Conservation (phyloP, 2,113 vertebrate species). For the Columbina picui region DNA sequence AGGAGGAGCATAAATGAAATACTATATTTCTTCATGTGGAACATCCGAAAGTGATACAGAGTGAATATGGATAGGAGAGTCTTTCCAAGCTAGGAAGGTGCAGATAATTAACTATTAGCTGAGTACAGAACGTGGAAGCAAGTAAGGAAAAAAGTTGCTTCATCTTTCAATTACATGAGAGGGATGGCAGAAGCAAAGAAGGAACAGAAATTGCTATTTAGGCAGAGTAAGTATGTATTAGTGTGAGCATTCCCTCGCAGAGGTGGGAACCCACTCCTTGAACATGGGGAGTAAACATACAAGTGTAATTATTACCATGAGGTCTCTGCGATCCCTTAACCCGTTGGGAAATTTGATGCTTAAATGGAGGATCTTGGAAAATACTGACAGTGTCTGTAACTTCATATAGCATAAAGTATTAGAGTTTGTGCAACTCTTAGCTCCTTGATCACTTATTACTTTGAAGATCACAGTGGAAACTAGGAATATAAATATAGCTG, state of each 20-base stretch:
- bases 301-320: neutral
- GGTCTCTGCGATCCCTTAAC: neutral
- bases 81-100: neutral
- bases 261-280: neutral
- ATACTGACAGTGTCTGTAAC: neutral
- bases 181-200: neutral
- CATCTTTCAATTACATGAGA: neutral
- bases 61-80: neutral
- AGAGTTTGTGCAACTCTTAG: neutral
- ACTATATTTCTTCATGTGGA: neutral
- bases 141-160: neutral
- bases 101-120: neutral
- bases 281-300: neutral
- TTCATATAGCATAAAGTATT: neutral
- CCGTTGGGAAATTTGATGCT: neutral
- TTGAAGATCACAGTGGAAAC: neutral
- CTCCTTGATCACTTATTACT: neutral
- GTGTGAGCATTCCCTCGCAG: fast-evolving
- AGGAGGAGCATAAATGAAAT: neutral
- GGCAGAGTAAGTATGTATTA: neutral
- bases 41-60: neutral
- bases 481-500: neutral
- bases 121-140: neutral
- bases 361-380: neutral
- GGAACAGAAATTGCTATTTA: neutral